Evolutionary conservation across 2,113 vertebrate species (phyloP).

Genomic region (Mirounga angustirostris): DNA sequence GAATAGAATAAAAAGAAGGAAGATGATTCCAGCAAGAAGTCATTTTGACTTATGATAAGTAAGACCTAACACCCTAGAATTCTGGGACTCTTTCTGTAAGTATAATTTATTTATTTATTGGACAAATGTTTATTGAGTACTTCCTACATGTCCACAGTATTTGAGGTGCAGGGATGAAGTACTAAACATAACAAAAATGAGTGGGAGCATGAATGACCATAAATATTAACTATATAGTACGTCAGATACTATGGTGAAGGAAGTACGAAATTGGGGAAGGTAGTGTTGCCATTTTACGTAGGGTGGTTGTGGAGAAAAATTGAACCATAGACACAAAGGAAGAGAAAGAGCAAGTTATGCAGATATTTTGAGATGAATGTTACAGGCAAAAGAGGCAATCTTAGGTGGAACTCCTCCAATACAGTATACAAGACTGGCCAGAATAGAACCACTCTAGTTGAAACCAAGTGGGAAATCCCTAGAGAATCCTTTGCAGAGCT

Average conservation of each 20-base stretch:
- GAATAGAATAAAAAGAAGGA: neutral
- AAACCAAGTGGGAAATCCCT: neutral
- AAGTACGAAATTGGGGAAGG: neutral
- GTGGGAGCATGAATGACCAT: neutral
- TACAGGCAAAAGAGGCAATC: neutral
- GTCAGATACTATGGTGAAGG: neutral
- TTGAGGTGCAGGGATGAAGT: neutral
- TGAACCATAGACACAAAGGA: neutral
- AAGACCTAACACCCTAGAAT: neutral
- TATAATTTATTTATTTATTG: slow-evolving; percentile 7
- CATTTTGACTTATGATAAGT: slow-evolving; percentile 25
- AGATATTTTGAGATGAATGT: neutral
- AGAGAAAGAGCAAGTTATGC: neutral
- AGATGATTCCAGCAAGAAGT: neutral
- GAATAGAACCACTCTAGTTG: neutral
- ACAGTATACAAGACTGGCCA: neutral
- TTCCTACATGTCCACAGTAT: neutral
- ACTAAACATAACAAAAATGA: neutral
- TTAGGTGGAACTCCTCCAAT: neutral
- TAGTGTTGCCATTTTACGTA: neutral
- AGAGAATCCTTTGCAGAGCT: neutral
- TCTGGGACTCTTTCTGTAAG: neutral
- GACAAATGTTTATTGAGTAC: neutral
- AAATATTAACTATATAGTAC: neutral
- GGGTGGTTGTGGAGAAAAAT: neutral